These are phyloP conservation scores for Lordiphosa collinella DNA, from an alignment of 1,140 invertebrate genomes.

Conservation along the genomic window DNA sequence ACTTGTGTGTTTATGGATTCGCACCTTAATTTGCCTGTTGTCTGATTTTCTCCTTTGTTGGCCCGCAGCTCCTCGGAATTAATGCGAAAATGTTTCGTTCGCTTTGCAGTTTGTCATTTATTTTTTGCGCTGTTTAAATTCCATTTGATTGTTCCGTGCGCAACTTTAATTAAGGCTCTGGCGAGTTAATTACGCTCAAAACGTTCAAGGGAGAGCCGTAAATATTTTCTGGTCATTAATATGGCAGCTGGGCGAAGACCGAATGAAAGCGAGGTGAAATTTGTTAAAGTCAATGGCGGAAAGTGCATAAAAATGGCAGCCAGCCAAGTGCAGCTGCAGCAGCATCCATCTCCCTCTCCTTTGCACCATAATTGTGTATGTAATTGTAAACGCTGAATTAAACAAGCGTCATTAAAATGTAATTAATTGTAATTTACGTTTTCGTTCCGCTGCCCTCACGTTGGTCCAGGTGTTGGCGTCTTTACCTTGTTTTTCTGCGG, in stretches of 20 bases:
- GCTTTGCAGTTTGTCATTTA: constrained; percentile 49
- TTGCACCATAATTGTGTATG: constrained; percentile 69
- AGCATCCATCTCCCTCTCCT: constrained; percentile 19
- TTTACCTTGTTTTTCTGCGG: constrained; percentile 4
- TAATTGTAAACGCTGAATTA: constrained; percentile 79
- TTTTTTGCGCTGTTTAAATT: constrained; percentile 51
- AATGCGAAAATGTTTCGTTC: constrained; percentile 66
- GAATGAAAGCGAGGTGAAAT: constrained; percentile 37
- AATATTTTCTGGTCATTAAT: constrained; percentile 55
- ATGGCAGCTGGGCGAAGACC: constrained; percentile 27
- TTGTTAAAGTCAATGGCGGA: constrained; percentile 64
- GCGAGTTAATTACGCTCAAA: constrained; percentile 60
- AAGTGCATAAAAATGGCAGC: constrained; percentile 67
- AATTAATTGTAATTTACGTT: constrained; percentile 79
- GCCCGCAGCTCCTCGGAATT: constrained; percentile 36
- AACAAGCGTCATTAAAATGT: constrained; percentile 79
- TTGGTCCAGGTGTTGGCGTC: constrained; percentile 51
- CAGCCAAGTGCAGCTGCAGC: constrained; percentile 34
- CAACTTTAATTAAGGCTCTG: constrained; percentile 45
- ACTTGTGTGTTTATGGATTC: constrained; percentile 78
- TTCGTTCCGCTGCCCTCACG: constrained; percentile 47
- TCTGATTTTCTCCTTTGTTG: constrained; percentile 47
- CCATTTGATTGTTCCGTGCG: constrained; percentile 49
- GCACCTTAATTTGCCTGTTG: constrained; percentile 76
- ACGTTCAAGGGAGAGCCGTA: constrained; percentile 20